These are phyloP conservation scores for Heliconius eleuchia DNA, from an alignment of 1,140 invertebrate species.

Conservation along the genomic window DNA sequence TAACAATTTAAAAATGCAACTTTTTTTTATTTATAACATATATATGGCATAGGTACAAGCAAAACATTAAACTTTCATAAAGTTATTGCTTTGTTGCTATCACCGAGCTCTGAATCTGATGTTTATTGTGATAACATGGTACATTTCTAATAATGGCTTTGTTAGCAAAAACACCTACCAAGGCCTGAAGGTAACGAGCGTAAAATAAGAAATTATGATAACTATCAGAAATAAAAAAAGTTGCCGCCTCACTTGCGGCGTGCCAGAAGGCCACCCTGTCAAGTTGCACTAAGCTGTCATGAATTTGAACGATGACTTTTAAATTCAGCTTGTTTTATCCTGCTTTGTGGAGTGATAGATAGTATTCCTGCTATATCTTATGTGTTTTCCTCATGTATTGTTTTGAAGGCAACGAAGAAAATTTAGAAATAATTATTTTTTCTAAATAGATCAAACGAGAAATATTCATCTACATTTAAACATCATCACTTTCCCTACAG, in stretches of 20 bases:
- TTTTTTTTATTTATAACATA: no score
- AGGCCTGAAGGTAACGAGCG: background rate
- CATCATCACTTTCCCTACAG: no score
- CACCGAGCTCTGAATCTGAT: no score
- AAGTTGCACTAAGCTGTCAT: slow-evolving; percentile 50
- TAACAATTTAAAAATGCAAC: no score
- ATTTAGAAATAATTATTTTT: background rate
- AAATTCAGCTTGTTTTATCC: slow-evolving; percentile 16
- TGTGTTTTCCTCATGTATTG: background rate
- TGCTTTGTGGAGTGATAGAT: background rate
- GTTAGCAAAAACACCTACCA: background rate
- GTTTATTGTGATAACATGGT: background rate
- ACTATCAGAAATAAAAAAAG: slow-evolving; percentile 17
- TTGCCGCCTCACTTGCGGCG: slow-evolving; percentile 23
- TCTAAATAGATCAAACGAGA: no score
- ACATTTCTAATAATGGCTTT: background rate
- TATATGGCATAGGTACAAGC: no score
- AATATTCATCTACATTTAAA: no score
- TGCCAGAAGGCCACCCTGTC: slow-evolving; percentile 26
- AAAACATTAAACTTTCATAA: no score
- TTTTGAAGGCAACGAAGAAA: background rate
- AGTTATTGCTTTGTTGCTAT: no score
- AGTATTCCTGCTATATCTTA: background rate
- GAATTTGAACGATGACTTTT: slow-evolving; percentile 57
- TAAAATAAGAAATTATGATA: slow-evolving; percentile 16